These are phyloP conservation scores for Gymnosoma rotundatum DNA, from an alignment of 2,888 invertebrate species.

Conservation along the genomic window DNA sequence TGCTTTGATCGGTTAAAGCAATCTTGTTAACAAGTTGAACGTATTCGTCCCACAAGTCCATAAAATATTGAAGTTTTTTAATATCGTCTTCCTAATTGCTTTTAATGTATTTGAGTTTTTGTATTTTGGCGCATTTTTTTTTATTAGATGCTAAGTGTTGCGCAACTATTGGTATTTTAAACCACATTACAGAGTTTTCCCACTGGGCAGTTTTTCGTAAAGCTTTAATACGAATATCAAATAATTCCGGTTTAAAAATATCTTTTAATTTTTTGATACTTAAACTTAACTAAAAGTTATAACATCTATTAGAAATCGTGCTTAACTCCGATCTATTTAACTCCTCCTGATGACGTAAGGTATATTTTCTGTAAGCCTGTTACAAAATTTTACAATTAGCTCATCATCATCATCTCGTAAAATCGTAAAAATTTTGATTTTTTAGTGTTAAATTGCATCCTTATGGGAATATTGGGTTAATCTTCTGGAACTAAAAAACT, in stretches of 20 bases:
- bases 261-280: neutral
- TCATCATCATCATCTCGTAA: neutral
- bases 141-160: slow-evolving; percentile 1
- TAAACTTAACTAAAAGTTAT: neutral
- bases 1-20: slow-evolving; percentile 30
- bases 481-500: neutral
- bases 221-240: neutral
- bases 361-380: neutral
- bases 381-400: neutral
- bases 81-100: neutral
- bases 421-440: neutral
- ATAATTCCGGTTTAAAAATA: neutral
- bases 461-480: neutral
- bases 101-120: slow-evolving; percentile 17
- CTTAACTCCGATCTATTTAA: neutral
- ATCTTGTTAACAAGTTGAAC: slow-evolving; percentile 38
- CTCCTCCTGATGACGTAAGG: neutral
- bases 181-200: neutral
- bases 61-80: slow-evolving; percentile 39
- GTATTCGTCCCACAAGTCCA: slow-evolving; percentile 37
- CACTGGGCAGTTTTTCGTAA: neutral
- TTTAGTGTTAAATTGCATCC: neutral
- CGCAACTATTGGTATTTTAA: neutral
- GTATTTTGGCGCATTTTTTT: slow-evolving; percentile 45
- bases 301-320: neutral